A percentile compares a stretch with the other conserved stretches of the same genome.
Evolutionary conservation across 1,140 invertebrate species (phyloP).

Genomic region (Chymomyza costata): DNA sequence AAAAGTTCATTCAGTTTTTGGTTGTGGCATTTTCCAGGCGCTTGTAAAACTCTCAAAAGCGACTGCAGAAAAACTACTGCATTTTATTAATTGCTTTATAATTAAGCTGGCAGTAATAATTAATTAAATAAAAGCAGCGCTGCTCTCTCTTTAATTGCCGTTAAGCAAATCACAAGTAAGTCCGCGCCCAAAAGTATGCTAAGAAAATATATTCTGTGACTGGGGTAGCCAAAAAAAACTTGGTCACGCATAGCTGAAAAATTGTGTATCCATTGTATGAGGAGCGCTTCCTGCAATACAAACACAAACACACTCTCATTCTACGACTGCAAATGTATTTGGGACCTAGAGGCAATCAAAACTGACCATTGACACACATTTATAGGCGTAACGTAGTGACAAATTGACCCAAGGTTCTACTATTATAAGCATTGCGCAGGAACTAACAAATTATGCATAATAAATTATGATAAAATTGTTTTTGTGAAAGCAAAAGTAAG

Average conservation of each 20-base stretch:
- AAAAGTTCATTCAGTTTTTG: slow-evolving; percentile 49
- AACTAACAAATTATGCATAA: slow-evolving; percentile 2
- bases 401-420: too few species aligned
- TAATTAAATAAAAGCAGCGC: too few species aligned
- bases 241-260: slow-evolving; percentile 34
- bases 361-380: slow-evolving; percentile 38
- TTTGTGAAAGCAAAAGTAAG: slow-evolving; percentile 37
- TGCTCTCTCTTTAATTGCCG: not conserved
- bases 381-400: not conserved
- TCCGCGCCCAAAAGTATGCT: slow-evolving; percentile 12
- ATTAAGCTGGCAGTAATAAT: not conserved
- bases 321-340: not conserved
- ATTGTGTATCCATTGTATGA: slow-evolving; percentile 53
- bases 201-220: slow-evolving; percentile 1
- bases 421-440: too few species aligned
- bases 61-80: slow-evolving; percentile 3
- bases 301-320: slow-evolving; percentile 34
- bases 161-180: slow-evolving; percentile 30
- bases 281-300: slow-evolving; percentile 16
- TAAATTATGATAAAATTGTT: slow-evolving; percentile 40
- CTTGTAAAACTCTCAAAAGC: slow-evolving; percentile 35
- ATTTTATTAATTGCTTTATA: too few species aligned
- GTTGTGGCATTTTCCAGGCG: slow-evolving; percentile 64
- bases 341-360: slow-evolving; percentile 6
- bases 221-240: too few species aligned